Evolutionary conservation across 1,140 invertebrate genomes (phyloP), one percentile per base, ranked within the genome.

Genomic region (Cydia amplana): DNA sequence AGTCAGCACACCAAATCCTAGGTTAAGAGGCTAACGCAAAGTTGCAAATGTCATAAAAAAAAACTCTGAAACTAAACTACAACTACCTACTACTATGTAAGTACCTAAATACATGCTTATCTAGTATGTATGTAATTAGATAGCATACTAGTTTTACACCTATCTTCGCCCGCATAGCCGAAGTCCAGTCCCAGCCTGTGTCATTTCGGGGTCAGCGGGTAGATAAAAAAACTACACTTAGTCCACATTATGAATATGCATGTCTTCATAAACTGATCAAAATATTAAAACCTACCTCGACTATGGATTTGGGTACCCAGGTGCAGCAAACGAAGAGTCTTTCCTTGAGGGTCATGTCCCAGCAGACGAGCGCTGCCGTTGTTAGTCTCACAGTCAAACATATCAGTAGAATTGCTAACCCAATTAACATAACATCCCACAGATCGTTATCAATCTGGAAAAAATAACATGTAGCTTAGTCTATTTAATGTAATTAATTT

Each of bases 221-320:
- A 40, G 36, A 40, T 40, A 32, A 32, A 32, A 32, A 32, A 32
- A 32, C 0, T 4, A 32, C 25, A 32, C 4, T 4, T 5, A 4
- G 32, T 6, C 32, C 32, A 12, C 4, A 43, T 12, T 43, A n/a
- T 5, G 14, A 16, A 51, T 14, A 51, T 16, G 16, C 1, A 51
- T 16, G n/a, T 51, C 4, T 0, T 51, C 12, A 6, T 16, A 51
- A 51, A n/a, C 1, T 51, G 16, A n/a, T n/a, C 14, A n/a, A 5
- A 14, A 32, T 4, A 9, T 7, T 7, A 0, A 7, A 1, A 60
- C 20, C 6, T 83, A 91, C 91, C 86, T 91, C 89, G 5, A 92
- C 91, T 79, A 92, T 89, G 36, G 90, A 85, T 74, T 92, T 92
- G 0, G 91, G 87, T 63, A 82, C 84, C 89, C 90, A 91, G 7